These are phyloP conservation scores for Ectropis crepuscularia DNA, from an alignment of 2,888 invertebrate species.

Conservation along the genomic window DNA sequence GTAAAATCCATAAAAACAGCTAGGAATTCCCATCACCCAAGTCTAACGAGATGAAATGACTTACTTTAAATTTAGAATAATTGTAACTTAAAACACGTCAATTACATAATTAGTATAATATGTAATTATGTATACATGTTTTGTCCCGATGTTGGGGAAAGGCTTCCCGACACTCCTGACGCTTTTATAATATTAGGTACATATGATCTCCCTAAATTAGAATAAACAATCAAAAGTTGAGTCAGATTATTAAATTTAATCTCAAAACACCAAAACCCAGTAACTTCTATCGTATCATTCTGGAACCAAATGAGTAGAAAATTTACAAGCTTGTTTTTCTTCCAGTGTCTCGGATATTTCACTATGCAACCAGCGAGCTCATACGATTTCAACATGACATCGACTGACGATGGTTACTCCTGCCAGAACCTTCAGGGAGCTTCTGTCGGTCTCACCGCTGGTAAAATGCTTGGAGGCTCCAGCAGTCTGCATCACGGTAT, in stretches of 20 bases:
- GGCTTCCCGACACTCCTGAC: no score
- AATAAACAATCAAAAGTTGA: no score
- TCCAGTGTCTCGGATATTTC: conserved; percentile 14
- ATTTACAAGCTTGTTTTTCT: background rate
- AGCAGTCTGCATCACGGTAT: conserved; percentile 32
- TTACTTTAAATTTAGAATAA: background rate
- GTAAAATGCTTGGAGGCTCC: conserved; percentile 38
- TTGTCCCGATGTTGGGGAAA: no score
- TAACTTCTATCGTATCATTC: no score
- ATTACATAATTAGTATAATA: background rate
- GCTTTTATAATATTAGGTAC: no score
- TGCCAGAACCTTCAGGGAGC: conserved; percentile 17
- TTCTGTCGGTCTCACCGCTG: conserved; percentile 12
- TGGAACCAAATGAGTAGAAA: background rate
- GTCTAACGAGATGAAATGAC: background rate
- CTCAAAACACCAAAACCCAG: background rate
- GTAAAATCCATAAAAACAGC: background rate
- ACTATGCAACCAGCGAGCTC: conserved; percentile 3
- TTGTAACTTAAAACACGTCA: background rate
- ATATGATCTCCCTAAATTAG: no score
- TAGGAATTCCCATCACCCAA: background rate
- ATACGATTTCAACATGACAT: conserved; percentile 28
- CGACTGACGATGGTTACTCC: conserved; percentile 16
- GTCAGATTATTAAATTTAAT: background rate
- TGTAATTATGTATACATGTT: no score